phyloP scores from a whole-genome alignment of 2,888 invertebrate genomes.

The Drymonia ruficornis region DNA sequence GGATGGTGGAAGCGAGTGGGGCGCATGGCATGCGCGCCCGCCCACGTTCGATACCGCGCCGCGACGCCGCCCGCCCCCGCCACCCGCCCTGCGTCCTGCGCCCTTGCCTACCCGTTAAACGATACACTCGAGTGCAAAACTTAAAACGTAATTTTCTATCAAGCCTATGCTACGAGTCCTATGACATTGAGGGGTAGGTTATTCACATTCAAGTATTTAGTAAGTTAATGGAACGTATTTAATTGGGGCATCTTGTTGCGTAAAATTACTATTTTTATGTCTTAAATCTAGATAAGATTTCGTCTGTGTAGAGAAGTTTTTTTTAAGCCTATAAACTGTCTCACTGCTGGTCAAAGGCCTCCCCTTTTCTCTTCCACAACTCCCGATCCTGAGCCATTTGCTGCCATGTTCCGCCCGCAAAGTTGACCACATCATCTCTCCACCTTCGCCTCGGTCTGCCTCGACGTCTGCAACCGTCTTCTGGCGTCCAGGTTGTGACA shows the following conservation, averaged over 20 bases:
- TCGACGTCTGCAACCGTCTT: no score
- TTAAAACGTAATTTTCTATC: background rate
- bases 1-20: slow-evolving; percentile 48
- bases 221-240: background rate
- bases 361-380: no score
- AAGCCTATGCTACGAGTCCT: no score
- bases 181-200: background rate
- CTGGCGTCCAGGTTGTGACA: no score
- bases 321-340: no score
- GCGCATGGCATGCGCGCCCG: slow-evolving; percentile 65
- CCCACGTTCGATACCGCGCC: slow-evolving; percentile 78
- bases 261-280: background rate
- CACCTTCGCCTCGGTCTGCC: no score
- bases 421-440: no score
- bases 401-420: no score
- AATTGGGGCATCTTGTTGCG: background rate
- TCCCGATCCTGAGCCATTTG: no score
- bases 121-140: background rate
- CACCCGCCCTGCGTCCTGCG: slow-evolving; percentile 25
- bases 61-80: slow-evolving; percentile 28
- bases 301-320: no score
- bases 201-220: background rate
- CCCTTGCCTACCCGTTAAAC: slow-evolving; percentile 3
- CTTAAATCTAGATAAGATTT: no score
- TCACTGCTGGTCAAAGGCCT: no score